Percentiles rank a stretch among this genome's conserved stretches.
phyloP scores from a whole-genome alignment of 2,888 invertebrate genomes.

The Catocala fraxini region DNA sequence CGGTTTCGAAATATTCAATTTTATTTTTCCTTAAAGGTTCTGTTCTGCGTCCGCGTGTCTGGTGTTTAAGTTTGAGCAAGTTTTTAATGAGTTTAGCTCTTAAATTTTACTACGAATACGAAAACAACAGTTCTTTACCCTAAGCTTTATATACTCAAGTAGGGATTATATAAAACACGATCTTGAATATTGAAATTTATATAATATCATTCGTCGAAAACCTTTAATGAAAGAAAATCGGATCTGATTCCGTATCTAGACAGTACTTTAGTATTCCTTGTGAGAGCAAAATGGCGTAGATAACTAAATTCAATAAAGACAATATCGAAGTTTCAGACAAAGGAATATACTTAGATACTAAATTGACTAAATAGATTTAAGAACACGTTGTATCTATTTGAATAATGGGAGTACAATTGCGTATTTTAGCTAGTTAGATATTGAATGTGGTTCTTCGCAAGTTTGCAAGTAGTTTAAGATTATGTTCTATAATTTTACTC shows the following conservation, averaged over 20 bases:
- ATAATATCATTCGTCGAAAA: neutral
- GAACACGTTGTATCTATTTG: constrained; percentile 28
- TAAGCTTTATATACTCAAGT: too few relatives aligned
- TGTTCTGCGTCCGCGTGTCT: too few relatives aligned
- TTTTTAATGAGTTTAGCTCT: constrained; percentile 55
- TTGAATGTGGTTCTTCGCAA: too few relatives aligned
- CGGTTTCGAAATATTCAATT: constrained; percentile 48
- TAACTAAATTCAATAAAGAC: constrained; percentile 7
- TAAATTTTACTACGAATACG: neutral
- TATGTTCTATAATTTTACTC: constrained; percentile 6
- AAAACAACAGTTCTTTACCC: too few relatives aligned
- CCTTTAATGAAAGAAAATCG: constrained; percentile 17
- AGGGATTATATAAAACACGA: neutral
- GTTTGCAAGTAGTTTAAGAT: neutral
- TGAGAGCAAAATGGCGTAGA: neutral
- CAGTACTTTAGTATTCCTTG: constrained; percentile 9
- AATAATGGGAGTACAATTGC: constrained; percentile 18
- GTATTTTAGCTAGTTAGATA: neutral
- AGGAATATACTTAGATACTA: constrained; percentile 14
- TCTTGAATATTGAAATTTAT: neutral
- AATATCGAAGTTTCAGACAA: constrained; percentile 30
- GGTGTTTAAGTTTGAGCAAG: constrained; percentile 44
- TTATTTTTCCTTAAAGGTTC: constrained; percentile 53
- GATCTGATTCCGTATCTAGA: constrained; percentile 15
- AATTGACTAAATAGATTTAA: constrained; percentile 34